phyloP scores from a whole-genome alignment of 2,113 vertebrate genomes.

The Hydrolagus affinis region DNA sequence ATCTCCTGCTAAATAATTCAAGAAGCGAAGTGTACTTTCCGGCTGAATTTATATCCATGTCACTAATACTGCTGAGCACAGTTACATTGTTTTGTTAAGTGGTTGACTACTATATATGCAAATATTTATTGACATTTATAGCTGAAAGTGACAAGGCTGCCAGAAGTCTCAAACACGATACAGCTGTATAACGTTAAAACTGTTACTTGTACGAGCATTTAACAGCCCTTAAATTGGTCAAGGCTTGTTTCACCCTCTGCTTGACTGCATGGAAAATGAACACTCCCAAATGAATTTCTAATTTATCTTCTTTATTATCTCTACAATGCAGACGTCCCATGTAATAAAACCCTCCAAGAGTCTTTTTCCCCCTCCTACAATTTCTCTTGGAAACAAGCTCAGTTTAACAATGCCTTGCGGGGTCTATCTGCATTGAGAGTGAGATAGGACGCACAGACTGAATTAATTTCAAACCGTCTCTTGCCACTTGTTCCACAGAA shows the following conservation, averaged over 20 bases:
- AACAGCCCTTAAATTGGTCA: not conserved
- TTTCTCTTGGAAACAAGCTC: not conserved
- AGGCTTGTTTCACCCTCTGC: not conserved
- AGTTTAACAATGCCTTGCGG: not conserved
- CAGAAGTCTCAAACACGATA: not conserved
- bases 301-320: not conserved
- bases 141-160: not conserved
- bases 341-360: not conserved
- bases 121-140: constrained; percentile 1
- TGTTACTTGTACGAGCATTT: not conserved
- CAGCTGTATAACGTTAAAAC: not conserved
- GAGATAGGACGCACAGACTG: not conserved
- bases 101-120: constrained; percentile 11
- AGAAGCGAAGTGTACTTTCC: not conserved
- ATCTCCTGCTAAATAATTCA: not conserved
- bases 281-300: not conserved
- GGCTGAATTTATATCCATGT: not conserved
- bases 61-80: not conserved
- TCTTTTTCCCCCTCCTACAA: not conserved
- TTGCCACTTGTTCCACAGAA: not conserved
- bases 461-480: not conserved
- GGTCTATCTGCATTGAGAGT: not conserved
- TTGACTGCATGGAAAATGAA: not conserved
- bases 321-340: not conserved
- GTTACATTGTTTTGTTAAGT: not conserved